Evolutionary conservation across 2,113 vertebrate species (phyloP), one percentile per base, ranked within the genome.

Genomic region (Thymallus thymallus): DNA sequence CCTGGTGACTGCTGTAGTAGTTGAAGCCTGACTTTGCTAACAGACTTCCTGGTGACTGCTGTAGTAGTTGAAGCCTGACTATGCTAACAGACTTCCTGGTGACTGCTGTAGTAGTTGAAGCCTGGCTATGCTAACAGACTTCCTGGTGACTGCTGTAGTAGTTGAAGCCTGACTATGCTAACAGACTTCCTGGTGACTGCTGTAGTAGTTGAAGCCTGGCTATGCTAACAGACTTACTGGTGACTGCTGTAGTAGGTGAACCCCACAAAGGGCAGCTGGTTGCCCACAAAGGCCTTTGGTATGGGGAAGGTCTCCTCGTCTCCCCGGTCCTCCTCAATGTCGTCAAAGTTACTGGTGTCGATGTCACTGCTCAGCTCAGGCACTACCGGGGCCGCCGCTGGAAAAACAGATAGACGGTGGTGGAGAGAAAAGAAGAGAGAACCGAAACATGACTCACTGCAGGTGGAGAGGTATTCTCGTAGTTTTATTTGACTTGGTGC

Each of bases 281-380:
- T 99, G 83, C 97, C 98, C 83, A 98, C 97, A 84, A 99, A 99
- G 73, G 98, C 97, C 93, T 99, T 99, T 68, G 98, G 97, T 86
- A 97, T 95, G 64, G 98, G 97, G 84, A 99, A 99, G 23, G 97
- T 99, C 92, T 99, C 98, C 88, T 98, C 97, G 30, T 99, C 98
- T 69, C 96, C 97, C 86, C 96, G 95, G 79, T 99, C 97, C 90
- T 99, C 97, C 88, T 99, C 98, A 14, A 99, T 93, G 80, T 99
- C 98, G 82, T 99, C 98, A 86, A 99, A 99, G 90, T 99, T 99
- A 91, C 98, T 99, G 71, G 98, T 98, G 93, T 99, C 97, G n/a
- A 94, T 92, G 85, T 99, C 98, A 83, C 98, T 96, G 90, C 96
- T 98, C 86, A 99, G 92, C 85, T 99, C 98, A 58, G 98, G 97